A percentile compares a stretch with the other conserved stretches of the same genome.
phyloP scores from a whole-genome alignment of 2,797 vertebrate genomes.

The Diplodus puntazzo region DNA sequence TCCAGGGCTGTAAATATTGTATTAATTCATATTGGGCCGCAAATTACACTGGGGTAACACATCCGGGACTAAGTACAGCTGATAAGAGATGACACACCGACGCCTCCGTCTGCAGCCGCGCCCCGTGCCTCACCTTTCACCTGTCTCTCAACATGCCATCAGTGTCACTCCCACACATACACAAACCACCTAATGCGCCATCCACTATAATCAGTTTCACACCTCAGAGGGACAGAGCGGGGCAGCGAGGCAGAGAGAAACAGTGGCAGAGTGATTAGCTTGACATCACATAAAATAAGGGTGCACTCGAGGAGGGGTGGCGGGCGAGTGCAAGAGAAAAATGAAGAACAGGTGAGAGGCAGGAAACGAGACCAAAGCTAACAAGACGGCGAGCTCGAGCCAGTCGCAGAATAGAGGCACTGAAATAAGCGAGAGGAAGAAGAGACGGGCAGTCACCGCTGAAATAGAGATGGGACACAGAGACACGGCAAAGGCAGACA shows the following conservation, averaged over 20 bases:
- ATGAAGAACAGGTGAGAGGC: conserved; percentile 69
- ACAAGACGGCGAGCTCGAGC: conserved; percentile 64
- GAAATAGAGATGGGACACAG: conserved; percentile 44
- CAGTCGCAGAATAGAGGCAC: conserved; percentile 39
- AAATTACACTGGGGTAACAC: conserved; percentile 59
- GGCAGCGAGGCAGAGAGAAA: conserved; percentile 33
- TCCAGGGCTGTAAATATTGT: conserved; percentile 69
- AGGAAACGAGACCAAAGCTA: conserved; percentile 70
- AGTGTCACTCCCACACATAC: conserved; percentile 42
- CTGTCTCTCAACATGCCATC: conserved; percentile 64
- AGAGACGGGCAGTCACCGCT: conserved; percentile 32
- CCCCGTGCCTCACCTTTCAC: conserved; percentile 66
- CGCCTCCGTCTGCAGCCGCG: conserved; percentile 49
- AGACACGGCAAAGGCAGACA: conserved; percentile 43
- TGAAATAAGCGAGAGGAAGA: conserved; percentile 29
- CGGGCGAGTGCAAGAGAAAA: conserved; percentile 31
- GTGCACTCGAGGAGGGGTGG: conserved; percentile 40
- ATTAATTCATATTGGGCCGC: conserved; percentile 61
- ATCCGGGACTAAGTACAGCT: conserved; percentile 55
- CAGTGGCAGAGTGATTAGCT: conserved; percentile 64
- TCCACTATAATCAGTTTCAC: conserved; percentile 63
- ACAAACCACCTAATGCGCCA: conserved; percentile 48
- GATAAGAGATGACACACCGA: conserved; percentile 66
- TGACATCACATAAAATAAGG: conserved; percentile 64
- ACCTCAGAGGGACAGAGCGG: conserved; percentile 44